A percentile compares a stretch with the other conserved stretches of the same genome.
Conservation (phyloP, 2,797 vertebrate genomes). For the Mormyrus hasselquistii region DNA sequence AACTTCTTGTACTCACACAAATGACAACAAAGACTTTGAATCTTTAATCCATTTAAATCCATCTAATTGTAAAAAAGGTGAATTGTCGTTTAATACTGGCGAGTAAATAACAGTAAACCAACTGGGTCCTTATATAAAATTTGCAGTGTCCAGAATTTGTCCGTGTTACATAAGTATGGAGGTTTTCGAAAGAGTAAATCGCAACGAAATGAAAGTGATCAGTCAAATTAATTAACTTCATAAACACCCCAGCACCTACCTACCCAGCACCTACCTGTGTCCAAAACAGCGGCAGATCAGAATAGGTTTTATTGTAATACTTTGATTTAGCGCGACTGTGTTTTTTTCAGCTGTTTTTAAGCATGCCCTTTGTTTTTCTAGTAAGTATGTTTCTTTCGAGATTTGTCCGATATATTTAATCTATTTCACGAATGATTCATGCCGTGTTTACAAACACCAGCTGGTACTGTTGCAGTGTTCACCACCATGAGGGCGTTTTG, state of each 20-base stretch:
- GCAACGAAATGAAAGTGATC: neutral
- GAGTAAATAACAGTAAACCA: neutral
- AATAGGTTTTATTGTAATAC: neutral
- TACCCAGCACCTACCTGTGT: neutral
- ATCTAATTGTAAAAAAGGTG: neutral
- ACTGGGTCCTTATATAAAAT: neutral
- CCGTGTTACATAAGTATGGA: neutral
- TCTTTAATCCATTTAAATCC: neutral
- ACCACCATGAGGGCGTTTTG: neutral
- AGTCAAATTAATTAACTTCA: neutral
- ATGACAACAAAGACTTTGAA: neutral
- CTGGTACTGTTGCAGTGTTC: neutral
- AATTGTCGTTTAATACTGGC: neutral
- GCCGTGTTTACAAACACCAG: neutral
- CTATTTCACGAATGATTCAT: neutral
- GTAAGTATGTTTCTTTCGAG: neutral
- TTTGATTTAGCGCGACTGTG: neutral
- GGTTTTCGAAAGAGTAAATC: neutral
- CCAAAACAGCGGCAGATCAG: neutral
- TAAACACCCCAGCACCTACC: neutral
- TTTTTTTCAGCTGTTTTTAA: neutral
- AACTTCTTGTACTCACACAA: neutral
- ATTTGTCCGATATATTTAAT: neutral
- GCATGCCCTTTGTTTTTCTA: neutral
- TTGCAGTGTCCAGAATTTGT: neutral